Base-by-base conservation (phyloP, 2,113 vertebrate genomes). In the Alligator mississippiensis region DNA sequence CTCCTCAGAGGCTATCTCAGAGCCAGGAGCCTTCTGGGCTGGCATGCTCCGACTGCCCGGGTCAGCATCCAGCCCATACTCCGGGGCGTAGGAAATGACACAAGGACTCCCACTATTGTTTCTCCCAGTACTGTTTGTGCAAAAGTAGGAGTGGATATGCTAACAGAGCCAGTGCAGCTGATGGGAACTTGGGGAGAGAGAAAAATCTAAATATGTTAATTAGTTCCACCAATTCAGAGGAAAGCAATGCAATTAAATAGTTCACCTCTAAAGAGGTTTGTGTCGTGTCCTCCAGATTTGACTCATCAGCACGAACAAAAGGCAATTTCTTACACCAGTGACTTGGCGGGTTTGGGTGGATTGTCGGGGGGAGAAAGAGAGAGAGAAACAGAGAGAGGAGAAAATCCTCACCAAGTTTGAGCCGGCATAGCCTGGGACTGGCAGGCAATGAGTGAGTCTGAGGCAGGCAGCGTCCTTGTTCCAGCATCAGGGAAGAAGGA, bases 231-330 rank as follows among this genome's bases (percentile, higher is more conserved):
- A 90, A 94, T 92, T 94, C 85, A 57, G 92, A 62, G 59, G 89
- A 95, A 90, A 96, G 87, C 90, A 5, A 38, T 87, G 80, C 92
- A 92, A 90, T 94, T 94, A 90, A 94, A 93, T 89, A 94, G 93
- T 93, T 92, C 16, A 1, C 80, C 92, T 80, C 87, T 82, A 90
- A 93, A 90, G 88, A 92, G 77, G 28, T 63, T 70, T 85, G 55
- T 38, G 28, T 68, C 81, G 22, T 30, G n/a, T 83, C 55, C 75
- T 89, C 63, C 72, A 24, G 34, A 58, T 87, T 84, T 95, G 78
- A 76, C 87, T 93, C 81, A 85, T 90, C 85, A 86, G 84, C 84
- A 88, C 84, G 84, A 94, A 93, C 66, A 77, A 92, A 25, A 94
- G 78, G 86, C 83, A 5, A 93, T 93, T 93, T 96, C 77, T 30